Evolutionary conservation across 2,113 vertebrate species (phyloP).

Genomic region (Dryoscopus gambensis): DNA sequence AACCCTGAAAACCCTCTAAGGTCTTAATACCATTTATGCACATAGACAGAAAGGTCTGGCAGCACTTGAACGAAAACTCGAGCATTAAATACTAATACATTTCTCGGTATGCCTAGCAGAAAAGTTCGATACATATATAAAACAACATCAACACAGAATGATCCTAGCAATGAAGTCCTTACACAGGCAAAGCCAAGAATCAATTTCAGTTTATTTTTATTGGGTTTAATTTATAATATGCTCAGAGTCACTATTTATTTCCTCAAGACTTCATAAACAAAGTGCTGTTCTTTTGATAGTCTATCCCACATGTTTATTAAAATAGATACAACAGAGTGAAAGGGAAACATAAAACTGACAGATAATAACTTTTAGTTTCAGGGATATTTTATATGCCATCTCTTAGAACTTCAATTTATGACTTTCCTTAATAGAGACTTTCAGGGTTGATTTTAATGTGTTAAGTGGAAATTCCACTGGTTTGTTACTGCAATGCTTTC

Average conservation of each 20-base stretch:
- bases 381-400: background rate
- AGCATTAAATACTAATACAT: slow-evolving; percentile 1
- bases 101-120: background rate
- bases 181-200: background rate
- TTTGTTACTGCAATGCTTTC: background rate
- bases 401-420: background rate
- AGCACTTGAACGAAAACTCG: background rate
- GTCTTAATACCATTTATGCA: background rate
- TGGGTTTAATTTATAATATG: background rate
- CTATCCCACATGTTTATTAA: slow-evolving; percentile 5
- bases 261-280: background rate
- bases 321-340: background rate
- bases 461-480: slow-evolving; percentile 11
- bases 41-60: background rate
- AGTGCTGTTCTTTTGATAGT: background rate
- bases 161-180: background rate
- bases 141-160: background rate
- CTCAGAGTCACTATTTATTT: background rate
- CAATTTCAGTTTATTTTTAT: slow-evolving; percentile 16
- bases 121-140: background rate
- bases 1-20: background rate
- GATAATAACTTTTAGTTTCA: background rate
- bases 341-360: slow-evolving; percentile 11
- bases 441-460: slow-evolving; percentile 1
- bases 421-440: slow-evolving; percentile 14